These are phyloP conservation scores for Xanthorhoe spadicearia DNA, from an alignment of 2,888 invertebrate species.

Conservation along the genomic window DNA sequence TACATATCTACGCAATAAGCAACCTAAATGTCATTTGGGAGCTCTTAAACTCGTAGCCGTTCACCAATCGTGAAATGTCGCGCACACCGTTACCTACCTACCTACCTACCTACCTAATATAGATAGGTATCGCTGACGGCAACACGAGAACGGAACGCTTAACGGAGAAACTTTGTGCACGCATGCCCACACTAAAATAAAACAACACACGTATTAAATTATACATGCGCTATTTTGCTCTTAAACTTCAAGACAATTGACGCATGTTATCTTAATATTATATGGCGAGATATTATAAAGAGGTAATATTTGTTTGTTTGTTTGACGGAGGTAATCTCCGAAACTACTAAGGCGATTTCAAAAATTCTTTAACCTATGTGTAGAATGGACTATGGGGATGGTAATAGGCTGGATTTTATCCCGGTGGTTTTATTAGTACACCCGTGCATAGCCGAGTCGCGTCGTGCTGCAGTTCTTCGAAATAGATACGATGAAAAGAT, in stretches of 20 bases:
- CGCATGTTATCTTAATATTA: too few relatives aligned
- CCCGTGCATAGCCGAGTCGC: too few relatives aligned
- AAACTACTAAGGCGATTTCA: too few relatives aligned
- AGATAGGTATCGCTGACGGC: constrained; percentile 41
- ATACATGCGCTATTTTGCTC: background rate
- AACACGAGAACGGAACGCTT: constrained; percentile 59
- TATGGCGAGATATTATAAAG: too few relatives aligned
- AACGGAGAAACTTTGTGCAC: constrained; percentile 49
- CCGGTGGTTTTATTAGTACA: too few relatives aligned
- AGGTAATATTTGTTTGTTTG: too few relatives aligned
- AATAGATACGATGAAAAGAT: too few relatives aligned
- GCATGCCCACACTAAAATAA: background rate
- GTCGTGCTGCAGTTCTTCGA: too few relatives aligned
- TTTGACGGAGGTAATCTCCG: too few relatives aligned
- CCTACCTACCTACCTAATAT: constrained; percentile 34
- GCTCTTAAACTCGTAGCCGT: constrained; percentile 19
- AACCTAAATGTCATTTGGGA: constrained; percentile 5
- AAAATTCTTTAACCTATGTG: too few relatives aligned
- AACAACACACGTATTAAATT: background rate
- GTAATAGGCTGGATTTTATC: too few relatives aligned
- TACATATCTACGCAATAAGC: background rate
- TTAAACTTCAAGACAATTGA: background rate
- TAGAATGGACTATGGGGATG: too few relatives aligned
- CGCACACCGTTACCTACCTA: constrained; percentile 60
- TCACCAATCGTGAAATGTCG: constrained; percentile 69